Evolutionary conservation across 2,797 vertebrate species (phyloP), one percentile per base, ranked within the genome.

Genomic region (Rallus crepitans): DNA sequence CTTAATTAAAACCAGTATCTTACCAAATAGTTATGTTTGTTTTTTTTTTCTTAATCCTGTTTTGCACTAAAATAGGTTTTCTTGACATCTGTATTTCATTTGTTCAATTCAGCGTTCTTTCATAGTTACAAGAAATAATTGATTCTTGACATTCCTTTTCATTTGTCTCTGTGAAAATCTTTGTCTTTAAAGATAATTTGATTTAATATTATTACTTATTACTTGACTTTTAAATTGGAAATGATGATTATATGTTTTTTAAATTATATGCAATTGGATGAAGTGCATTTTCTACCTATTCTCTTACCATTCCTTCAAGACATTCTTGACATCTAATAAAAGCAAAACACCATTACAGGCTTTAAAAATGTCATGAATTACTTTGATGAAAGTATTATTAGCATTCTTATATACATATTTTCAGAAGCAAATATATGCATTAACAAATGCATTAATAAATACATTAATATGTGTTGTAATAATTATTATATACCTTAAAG

Each of bases 311-410:
- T 93, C 25, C 13, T 95, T 47, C 31, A 77, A 33, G 52, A 42
- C 5, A 25, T 82, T 92, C 6, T 56, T 96, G 76, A 95, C 37
- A 92, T 37, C 59, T 73, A 79, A 93, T 76, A 90, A 89, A 94
- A 61, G 53, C 53, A 86, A 95, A 96, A 87, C 59, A 88, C 35
- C 15, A 65, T 93, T 50, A 82, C 82, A 93, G 70, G 85, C 81
- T 96, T 88, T 96, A 86, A 75, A 95, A 93, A 53, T 50, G 13
- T 68, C 78, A 89, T 87, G n/a, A 95, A 93, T 93, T 96, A 78
- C 35, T 78, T 68, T 65, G 42, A 75, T 95, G 65, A 96, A 93
- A 94, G 52, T 84, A 91, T 83, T 91, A 87, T 68, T 94, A 83
- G 59, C 25, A 33, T 31, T 75, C 81, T 88, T 91, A 48, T 94